phyloP scores from a whole-genome alignment of 2,113 vertebrate species.

The Corvus hawaiiensis region DNA sequence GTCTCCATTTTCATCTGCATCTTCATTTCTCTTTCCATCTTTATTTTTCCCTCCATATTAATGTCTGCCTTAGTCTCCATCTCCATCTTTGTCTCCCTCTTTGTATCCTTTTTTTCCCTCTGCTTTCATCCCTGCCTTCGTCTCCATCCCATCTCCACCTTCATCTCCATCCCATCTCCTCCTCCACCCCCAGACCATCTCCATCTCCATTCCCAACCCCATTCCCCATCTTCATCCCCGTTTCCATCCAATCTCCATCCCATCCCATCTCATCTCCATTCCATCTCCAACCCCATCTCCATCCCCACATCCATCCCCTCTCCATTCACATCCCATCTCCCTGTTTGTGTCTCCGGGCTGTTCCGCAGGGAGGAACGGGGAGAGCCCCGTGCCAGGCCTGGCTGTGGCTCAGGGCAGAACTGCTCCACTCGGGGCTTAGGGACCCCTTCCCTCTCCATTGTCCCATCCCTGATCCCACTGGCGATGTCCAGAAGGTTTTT shows the following conservation, averaged over 20 bases:
- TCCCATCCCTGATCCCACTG: neutral
- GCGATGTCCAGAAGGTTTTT: rapidly evolving
- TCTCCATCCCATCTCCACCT: neutral
- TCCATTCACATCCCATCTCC: neutral
- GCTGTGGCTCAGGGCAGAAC: neutral
- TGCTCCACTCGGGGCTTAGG: neutral
- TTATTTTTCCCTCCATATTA: neutral
- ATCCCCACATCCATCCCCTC: neutral
- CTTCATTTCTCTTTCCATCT: neutral
- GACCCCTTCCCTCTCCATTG: rapidly evolving
- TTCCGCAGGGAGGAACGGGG: neutral
- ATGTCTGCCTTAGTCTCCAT: neutral
- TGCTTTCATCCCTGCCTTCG: neutral
- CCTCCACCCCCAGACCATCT: too few species aligned
- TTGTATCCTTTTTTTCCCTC: too few species aligned
- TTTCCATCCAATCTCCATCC: neutral
- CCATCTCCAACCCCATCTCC: neutral
- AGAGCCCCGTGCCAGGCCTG: neutral
- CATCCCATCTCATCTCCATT: too few species aligned
- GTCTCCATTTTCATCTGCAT: neutral
- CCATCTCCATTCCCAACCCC: too few species aligned
- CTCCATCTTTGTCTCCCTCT: neutral
- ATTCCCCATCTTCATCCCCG: neutral
- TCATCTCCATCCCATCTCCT: neutral
- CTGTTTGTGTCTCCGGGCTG: neutral